Conservation (phyloP, 2,113 vertebrate genomes). For the Notothenia coriiceps region DNA sequence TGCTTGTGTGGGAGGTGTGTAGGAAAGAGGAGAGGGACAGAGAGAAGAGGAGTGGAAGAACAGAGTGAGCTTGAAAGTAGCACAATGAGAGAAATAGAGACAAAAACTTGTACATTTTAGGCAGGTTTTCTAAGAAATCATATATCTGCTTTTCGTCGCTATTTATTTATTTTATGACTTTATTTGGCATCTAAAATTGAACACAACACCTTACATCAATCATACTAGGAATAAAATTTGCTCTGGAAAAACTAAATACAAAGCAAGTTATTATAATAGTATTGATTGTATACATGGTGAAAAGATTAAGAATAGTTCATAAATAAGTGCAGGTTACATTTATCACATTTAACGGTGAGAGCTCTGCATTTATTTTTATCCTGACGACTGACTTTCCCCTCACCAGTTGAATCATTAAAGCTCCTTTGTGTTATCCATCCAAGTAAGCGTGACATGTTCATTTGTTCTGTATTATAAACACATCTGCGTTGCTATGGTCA, state of each 20-base stretch:
- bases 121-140: background rate
- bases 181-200: background rate
- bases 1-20: constrained; percentile 73
- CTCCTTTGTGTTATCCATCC: background rate
- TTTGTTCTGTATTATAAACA: constrained; percentile 16
- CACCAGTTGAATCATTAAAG: background rate
- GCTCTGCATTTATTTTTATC: background rate
- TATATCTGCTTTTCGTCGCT: background rate
- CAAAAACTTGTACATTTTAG: constrained; percentile 1
- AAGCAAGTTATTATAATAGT: background rate
- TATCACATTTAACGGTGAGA: background rate
- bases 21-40: constrained; percentile 58
- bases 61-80: constrained; percentile 26
- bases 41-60: constrained; percentile 51
- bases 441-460: constrained; percentile 3
- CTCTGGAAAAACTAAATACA: background rate
- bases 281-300: accelerated
- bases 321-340: background rate
- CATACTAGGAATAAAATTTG: background rate
- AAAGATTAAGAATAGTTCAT: background rate
- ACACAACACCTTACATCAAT: background rate
- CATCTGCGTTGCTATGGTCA: background rate
- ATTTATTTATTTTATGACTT: background rate
- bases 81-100: constrained; percentile 5
- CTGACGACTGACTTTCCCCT: background rate